These are phyloP conservation scores for Heliothis virescens DNA, from an alignment of 1,140 invertebrate species.

Conservation along the genomic window DNA sequence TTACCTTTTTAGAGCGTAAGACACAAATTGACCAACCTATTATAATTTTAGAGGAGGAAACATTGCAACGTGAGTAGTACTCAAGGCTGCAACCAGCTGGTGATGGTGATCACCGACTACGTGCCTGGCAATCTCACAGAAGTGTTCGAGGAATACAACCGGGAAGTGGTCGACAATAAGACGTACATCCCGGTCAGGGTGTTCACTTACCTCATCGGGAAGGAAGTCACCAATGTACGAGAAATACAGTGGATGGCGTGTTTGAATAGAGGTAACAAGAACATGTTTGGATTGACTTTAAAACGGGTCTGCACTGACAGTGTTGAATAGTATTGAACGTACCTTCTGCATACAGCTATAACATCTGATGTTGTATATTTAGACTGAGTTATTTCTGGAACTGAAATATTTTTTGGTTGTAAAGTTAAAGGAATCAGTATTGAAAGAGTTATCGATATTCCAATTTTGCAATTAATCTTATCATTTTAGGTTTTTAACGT, in stretches of 20 bases:
- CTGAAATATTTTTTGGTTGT: too few relatives aligned
- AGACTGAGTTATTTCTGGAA: too few relatives aligned
- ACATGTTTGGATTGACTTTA: not conserved
- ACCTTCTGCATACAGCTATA: too few relatives aligned
- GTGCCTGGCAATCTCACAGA: slow-evolving; percentile 96
- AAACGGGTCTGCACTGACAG: too few relatives aligned
- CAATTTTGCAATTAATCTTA: too few relatives aligned
- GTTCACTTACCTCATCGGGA: slow-evolving; percentile 98
- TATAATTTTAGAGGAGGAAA: slow-evolving; percentile 63
- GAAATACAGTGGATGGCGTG: slow-evolving; percentile 99
- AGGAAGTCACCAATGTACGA: slow-evolving; percentile 96
- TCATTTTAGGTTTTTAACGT: too few relatives aligned
- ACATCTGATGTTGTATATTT: too few relatives aligned
- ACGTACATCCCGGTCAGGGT: slow-evolving; percentile 94
- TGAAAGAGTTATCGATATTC: too few relatives aligned
- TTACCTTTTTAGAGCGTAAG: too few relatives aligned
- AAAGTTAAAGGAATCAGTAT: too few relatives aligned
- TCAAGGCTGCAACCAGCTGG: slow-evolving; percentile 96
- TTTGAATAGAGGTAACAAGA: slow-evolving; percentile 93
- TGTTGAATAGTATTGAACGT: too few relatives aligned
- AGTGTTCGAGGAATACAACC: slow-evolving; percentile 95
- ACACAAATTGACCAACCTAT: not conserved
- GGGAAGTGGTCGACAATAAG: slow-evolving; percentile 86
- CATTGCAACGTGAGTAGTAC: slow-evolving; percentile 87
- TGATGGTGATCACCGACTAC: slow-evolving; percentile 99